Base-by-base conservation (phyloP, 2,113 vertebrate genomes). In the Bubalus kerabau region DNA sequence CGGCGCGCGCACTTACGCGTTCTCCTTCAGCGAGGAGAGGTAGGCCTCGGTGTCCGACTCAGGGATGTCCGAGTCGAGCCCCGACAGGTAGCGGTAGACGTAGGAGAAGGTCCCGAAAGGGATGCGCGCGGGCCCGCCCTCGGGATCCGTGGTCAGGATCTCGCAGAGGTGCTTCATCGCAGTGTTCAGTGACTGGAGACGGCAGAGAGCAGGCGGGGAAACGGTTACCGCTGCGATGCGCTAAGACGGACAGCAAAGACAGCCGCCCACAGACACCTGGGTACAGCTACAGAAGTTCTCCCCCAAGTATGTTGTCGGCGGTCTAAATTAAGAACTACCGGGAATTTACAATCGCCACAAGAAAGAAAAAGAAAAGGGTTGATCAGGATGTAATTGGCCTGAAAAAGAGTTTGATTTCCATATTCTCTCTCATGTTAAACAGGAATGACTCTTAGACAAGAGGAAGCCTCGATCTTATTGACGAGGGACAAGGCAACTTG, bases 151-250 rank as follows among this genome's bases (percentile, higher is more conserved):
- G 0, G 99, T 99, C 95, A 99, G 98, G 97, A 99, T 99, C 98
- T 99, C 99, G 0, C 99, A 99, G 36, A 99, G 98, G 28, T 99
- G 96, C 97, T 99, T 99, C 98, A 99, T 98, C 4, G 99, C 99
- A 2, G 98, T 98, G 81, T 97, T 93, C 23, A 99, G 97, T 0
- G 98, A 99, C 99, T 99, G 97, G 15, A 43, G n/a, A 83, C 5
- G 3, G 17, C 36, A 60, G 23, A 52, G 12, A 30, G 4, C 9
- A 3, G 30, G 28, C 1, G 7, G 54, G 57, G 0, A 10, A 4
- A 17, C 3, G 24, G 19, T 95, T 24, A 92, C 24, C 54, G 7
- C 30, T 2, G 2, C 23, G 43, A 32, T 3, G 56, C 17, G 0
- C 71, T 7, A 16, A 50, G 5, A 26, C 0, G 0, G 16, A 21